Conservation (phyloP, 2,888 invertebrate genomes). For the Melieria picta region DNA sequence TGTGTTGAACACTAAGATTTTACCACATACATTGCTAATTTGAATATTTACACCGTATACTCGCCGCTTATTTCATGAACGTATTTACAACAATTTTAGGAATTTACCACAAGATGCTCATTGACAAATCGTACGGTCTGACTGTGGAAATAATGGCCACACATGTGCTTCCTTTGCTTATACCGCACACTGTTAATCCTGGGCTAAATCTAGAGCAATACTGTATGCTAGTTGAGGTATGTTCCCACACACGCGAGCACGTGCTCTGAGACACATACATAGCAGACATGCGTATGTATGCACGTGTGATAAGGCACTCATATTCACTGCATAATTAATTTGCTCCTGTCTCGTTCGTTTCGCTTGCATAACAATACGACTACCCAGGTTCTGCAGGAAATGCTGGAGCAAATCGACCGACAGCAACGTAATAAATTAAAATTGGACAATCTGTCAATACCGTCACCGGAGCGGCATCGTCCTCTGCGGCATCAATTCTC, state of each 20-base stretch:
- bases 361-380: background rate
- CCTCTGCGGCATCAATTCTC: conserved; percentile 83
- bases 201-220: conserved; percentile 85
- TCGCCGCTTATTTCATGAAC: no score
- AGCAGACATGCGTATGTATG: background rate
- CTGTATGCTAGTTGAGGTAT: conserved; percentile 75
- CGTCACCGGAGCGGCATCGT: conserved; percentile 81
- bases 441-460: conserved; percentile 79
- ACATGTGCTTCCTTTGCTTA: conserved; percentile 89
- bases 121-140: conserved; percentile 90
- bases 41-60: no score
- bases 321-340: background rate
- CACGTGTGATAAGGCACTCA: background rate
- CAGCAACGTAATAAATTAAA: conserved; percentile 91
- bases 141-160: conserved; percentile 93
- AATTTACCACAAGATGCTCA: conserved; percentile 90
- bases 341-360: background rate
- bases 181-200: conserved; percentile 93
- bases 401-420: conserved; percentile 89
- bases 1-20: no score
- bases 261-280: background rate
- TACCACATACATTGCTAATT: no score
- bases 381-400: conserved; percentile 84
- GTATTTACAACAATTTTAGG: conserved; percentile 70
- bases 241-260: background rate